Base-by-base conservation (phyloP, 2,888 invertebrate species). In the Scaptomyza parva region DNA sequence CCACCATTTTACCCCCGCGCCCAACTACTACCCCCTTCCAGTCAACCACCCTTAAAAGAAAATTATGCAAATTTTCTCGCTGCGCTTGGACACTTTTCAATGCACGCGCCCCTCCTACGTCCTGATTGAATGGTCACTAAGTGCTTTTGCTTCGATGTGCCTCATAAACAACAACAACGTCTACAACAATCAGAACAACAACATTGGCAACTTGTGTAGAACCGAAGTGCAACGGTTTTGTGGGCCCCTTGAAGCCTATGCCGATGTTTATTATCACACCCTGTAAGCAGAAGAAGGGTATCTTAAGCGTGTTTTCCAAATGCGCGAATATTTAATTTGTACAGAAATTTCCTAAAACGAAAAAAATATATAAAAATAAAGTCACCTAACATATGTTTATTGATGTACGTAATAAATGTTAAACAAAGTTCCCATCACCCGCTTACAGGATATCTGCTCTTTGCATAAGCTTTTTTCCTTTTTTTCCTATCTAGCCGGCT, bases 1-100 rank as follows among this genome's bases (percentile, higher is more conserved):
- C 22, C 26, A 8, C 18, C 20, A 37, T 1, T 24, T 20, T 18
- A 7, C 7, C 17, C 18, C 17, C 9, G 9, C 11, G 4, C 0
- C 6, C 1, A 1, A 18, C 20, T 17, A 33, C 28, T 11, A 37
- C 0, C 2, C 0, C 7, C 14, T 7, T 37, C 26, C 37, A 0
- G 11, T 12, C 1, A 2, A 9, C 17, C 35, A 8, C 8, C 60
- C 53, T 58, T 70, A 64, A 80, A 67, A 70, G 70, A 69, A 79
- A 68, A 80, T 86, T 84, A 84, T 84, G 86, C 70, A 86, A 84
- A 84, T 84, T 80, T 80, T 71, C 52, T 55, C 64, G 68, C 65
- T 75, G 60, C 75, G 77, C 82, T 79, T 67, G 80, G 62, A 77
- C 73, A 79, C 72, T 83, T 79, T 83, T 61, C 66, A 71, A 64